phyloP scores from a whole-genome alignment of 2,888 invertebrate species.

The Tipula vernalis region DNA sequence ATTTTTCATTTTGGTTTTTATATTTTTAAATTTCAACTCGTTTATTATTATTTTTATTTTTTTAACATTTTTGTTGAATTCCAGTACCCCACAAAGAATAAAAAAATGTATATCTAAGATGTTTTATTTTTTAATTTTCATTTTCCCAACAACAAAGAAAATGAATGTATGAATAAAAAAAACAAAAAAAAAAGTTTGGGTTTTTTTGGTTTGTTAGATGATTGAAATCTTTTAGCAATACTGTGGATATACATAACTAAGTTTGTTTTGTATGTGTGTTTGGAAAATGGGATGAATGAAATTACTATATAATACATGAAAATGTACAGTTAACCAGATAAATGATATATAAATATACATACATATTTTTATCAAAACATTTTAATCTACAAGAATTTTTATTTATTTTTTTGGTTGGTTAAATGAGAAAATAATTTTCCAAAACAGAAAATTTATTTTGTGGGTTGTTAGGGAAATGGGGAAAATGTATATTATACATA shows the following conservation, averaged over 20 bases:
- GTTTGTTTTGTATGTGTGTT: background rate
- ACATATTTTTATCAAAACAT: background rate
- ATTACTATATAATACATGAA: background rate
- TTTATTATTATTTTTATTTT: background rate
- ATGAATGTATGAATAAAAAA: background rate
- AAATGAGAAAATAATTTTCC: slow-evolving; percentile 4
- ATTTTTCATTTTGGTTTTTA: background rate
- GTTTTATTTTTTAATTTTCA: background rate
- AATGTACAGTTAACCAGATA: background rate
- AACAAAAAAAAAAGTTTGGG: background rate
- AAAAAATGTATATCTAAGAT: background rate
- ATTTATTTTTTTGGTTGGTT: background rate
- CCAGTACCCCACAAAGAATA: background rate
- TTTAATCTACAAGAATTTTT: background rate
- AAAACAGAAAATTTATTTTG: background rate
- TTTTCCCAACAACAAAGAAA: background rate
- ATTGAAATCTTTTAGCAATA: background rate
- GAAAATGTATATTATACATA: background rate
- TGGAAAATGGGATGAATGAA: background rate
- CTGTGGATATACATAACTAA: background rate
- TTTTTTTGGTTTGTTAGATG: background rate
- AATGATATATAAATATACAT: background rate
- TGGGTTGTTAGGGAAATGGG: background rate
- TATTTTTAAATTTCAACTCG: background rate
- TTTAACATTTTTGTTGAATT: background rate